Conservation (phyloP, 2,113 vertebrate species). For the Colossoma macropomum region DNA sequence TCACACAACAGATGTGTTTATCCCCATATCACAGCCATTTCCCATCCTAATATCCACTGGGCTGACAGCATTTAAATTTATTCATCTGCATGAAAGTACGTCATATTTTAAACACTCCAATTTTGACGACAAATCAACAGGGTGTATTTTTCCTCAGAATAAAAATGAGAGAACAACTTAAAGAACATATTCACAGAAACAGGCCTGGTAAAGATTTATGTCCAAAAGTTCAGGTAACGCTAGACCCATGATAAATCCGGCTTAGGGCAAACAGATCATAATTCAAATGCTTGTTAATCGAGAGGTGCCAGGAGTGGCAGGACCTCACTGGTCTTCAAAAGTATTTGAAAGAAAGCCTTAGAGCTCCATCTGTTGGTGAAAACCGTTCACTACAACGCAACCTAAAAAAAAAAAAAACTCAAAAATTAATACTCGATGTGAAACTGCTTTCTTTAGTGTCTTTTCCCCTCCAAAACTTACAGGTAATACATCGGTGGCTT, state of each 20-base stretch:
- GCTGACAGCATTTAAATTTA: too few relatives aligned
- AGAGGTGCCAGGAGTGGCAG: background rate
- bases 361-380: conserved; percentile 20
- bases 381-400: background rate
- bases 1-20: too few relatives aligned
- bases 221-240: background rate
- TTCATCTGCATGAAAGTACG: too few relatives aligned
- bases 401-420: background rate
- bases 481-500: too few relatives aligned
- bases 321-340: background rate
- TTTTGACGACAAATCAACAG: too few relatives aligned
- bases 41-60: too few relatives aligned
- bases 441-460: too few relatives aligned
- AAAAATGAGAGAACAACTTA: too few relatives aligned
- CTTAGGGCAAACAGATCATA: background rate
- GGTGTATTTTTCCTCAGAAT: too few relatives aligned
- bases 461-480: too few relatives aligned
- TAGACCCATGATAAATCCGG: background rate
- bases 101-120: too few relatives aligned
- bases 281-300: background rate
- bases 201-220: background rate
- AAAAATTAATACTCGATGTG: background rate
- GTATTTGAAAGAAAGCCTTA: background rate
- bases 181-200: background rate
- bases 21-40: too few relatives aligned